phyloP scores from a whole-genome alignment of 2,888 invertebrate genomes.

The Ormia ochracea region DNA sequence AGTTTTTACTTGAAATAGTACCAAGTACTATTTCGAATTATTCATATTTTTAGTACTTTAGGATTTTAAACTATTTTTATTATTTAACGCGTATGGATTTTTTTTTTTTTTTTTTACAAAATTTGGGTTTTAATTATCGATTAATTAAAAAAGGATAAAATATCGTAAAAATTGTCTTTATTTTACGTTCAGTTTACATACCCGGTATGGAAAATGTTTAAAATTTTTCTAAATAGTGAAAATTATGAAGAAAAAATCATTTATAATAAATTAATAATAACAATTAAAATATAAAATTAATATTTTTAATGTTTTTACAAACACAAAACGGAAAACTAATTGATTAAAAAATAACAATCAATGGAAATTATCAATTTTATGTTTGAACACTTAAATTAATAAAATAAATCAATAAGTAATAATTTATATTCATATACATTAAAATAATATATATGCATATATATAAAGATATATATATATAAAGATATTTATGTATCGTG shows the following conservation, averaged over 20 bases:
- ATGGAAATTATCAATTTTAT: constrained; percentile 38
- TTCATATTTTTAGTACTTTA: constrained; percentile 25
- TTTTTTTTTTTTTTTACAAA: constrained; percentile 12
- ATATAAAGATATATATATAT: constrained; percentile 26
- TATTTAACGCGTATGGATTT: constrained; percentile 8
- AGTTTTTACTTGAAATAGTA: constrained; percentile 56
- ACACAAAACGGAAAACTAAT: constrained; percentile 14
- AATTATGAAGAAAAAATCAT: constrained; percentile 5
- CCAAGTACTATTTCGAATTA: constrained; percentile 56
- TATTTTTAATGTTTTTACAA: constrained; percentile 5
- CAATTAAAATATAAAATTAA: constrained; percentile 18
- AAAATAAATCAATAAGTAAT: constrained; percentile 31
- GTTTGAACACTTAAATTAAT: constrained; percentile 47
- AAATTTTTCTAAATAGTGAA: constrained; percentile 7
- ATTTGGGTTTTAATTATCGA: constrained; percentile 7
- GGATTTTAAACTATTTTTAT: constrained; percentile 28
- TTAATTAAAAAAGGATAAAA: not conserved
- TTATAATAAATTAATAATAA: not conserved
- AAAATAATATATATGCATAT: not conserved
- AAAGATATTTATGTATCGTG: constrained; percentile 58
- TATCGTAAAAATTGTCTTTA: constrained; percentile 3
- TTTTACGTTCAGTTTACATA: constrained; percentile 45
- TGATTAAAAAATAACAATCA: constrained; percentile 3
- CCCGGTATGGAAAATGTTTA: not conserved
- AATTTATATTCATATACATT: constrained; percentile 55